These are phyloP conservation scores for Drosophila malerkotliana DNA, from an alignment of 1,140 invertebrate genomes.

Conservation along the genomic window DNA sequence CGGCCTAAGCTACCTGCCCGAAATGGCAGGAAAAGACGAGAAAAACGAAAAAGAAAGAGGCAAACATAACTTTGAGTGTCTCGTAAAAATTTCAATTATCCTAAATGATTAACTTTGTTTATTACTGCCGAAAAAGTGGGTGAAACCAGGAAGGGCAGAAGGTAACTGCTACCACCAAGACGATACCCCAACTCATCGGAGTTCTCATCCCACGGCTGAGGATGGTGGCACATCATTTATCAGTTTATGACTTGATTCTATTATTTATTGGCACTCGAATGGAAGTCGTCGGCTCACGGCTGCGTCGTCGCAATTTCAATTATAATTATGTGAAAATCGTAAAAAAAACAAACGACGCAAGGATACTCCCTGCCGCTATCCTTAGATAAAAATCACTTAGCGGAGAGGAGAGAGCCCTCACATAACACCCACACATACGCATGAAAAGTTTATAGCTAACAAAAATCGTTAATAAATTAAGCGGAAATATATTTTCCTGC, in stretches of 20 bases:
- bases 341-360: conserved; percentile 54
- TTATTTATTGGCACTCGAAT: conserved; percentile 82
- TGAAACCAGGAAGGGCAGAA: conserved; percentile 1
- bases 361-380: conserved; percentile 19
- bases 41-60: conserved; percentile 13
- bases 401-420: conserved; percentile 11
- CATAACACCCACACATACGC: conserved; percentile 22
- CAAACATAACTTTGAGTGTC: conserved; percentile 65
- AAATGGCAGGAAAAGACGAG: conserved; percentile 9
- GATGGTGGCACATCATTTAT: conserved; percentile 70
- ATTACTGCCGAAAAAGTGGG: conserved; percentile 47
- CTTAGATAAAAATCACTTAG: conserved; percentile 79
- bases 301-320: conserved; percentile 79
- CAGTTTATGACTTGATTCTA: conserved; percentile 83
- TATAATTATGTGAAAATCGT: conserved; percentile 84
- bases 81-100: conserved; percentile 84
- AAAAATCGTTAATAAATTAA: conserved; percentile 84
- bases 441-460: conserved; percentile 75
- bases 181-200: conserved; percentile 21
- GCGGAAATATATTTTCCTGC: conserved; percentile 78
- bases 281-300: conserved; percentile 40
- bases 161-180: background rate
- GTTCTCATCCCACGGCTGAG: conserved; percentile 13
- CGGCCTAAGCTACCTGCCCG: conserved; percentile 45
- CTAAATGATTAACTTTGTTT: conserved; percentile 83